Evolutionary conservation across 1,140 invertebrate genomes (phyloP).

Genomic region (Drosophila murphyi): DNA sequence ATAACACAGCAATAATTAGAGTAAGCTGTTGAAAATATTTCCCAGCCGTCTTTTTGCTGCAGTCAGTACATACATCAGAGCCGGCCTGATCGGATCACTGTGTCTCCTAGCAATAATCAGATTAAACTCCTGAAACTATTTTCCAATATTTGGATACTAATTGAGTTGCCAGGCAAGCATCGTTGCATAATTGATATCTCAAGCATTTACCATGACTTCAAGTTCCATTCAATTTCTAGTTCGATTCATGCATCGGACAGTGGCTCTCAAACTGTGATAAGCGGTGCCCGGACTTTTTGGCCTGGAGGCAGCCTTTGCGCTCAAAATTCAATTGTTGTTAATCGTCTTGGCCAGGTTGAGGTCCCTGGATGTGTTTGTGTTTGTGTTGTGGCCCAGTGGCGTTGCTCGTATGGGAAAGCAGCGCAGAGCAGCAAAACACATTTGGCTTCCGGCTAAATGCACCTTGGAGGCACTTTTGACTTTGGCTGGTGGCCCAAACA

Average conservation of each 20-base stretch:
- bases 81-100: too few relatives aligned
- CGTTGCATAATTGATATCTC: background rate
- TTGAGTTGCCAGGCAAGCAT: too few relatives aligned
- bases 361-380: background rate
- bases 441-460: slow-evolving; percentile 58
- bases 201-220: background rate
- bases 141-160: too few relatives aligned
- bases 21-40: too few relatives aligned
- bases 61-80: too few relatives aligned
- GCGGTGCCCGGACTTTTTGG: background rate
- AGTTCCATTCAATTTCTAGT: background rate
- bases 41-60: too few relatives aligned
- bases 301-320: slow-evolving; percentile 32
- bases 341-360: slow-evolving; percentile 54
- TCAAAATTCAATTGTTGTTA: slow-evolving; percentile 76
- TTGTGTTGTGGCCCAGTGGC: slow-evolving; percentile 13
- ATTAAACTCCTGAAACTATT: too few relatives aligned
- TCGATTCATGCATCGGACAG: slow-evolving; percentile 17
- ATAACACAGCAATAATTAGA: too few relatives aligned
- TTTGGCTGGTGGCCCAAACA: slow-evolving; percentile 52
- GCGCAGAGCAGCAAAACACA: slow-evolving; percentile 25
- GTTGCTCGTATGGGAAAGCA: slow-evolving; percentile 10
- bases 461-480: slow-evolving; percentile 69
- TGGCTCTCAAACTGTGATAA: slow-evolving; percentile 46
- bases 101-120: too few relatives aligned